Base-by-base conservation (phyloP, 2,797 vertebrate genomes). In the Labroides dimidiatus region DNA sequence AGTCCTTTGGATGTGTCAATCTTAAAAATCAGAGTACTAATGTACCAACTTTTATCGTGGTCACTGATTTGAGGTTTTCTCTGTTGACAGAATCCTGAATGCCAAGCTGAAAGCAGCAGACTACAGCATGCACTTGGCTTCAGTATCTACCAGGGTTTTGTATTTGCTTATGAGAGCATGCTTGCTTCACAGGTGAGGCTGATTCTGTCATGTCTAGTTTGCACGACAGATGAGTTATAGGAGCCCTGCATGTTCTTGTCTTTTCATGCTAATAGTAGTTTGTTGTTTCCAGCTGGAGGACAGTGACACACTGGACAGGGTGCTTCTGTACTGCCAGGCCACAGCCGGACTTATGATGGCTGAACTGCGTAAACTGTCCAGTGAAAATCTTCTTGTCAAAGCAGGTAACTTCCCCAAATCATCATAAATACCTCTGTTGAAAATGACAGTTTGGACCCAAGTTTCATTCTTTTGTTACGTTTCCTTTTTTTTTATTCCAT, bases 61-160 rank as follows among this genome's bases (percentile, higher is more conserved):
- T 51, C 24, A 6, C 8, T 30, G 30, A 36, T 10, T 1, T 54
- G 7, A 48, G 12, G 0, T 52, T 69, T 76, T 17, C 16, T 70
- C 61, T 43, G 11, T 12, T 24, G 14, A 7, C 56, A 80, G 74
- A 66, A 58, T 63, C 63, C 61, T 17, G 64, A 17, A 23, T 55
- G 55, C 24, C 72, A 78, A 58, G 23, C 64, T 20, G 80, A 90
- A 49, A 6, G 30, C 51, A 67, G 27, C 64, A 84, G 70, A 72
- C 84, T 97, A 55, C 94, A 95, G 69, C 94, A 95, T 75, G 65
- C 89, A 1, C 79, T 95, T 17, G 96, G 94, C 85, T 86, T 90
- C 73, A 94, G 84, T 77, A 82, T 96, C 74, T 95, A 95, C 72
- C 90, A 96, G 67, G 93, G 94, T 48, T 92, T 94, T 9, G 86